Percentiles rank a stretch among this genome's conserved stretches.
These are phyloP conservation scores for Pluvianellus socialis DNA, from an alignment of 2,113 vertebrate species.

Conservation along the genomic window DNA sequence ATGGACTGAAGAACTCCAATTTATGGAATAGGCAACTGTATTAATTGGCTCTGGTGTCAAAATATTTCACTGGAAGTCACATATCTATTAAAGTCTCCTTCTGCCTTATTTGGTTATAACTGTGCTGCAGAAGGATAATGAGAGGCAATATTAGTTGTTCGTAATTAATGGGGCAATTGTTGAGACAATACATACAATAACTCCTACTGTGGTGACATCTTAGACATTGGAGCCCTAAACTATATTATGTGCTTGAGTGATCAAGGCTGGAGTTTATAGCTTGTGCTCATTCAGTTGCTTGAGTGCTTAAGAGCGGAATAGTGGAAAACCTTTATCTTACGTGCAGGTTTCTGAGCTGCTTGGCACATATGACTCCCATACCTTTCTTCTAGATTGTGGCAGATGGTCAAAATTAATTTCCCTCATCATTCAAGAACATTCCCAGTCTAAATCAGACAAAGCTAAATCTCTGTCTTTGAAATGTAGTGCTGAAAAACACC, in stretches of 20 bases:
- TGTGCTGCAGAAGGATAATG: neutral
- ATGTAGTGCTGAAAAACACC: neutral
- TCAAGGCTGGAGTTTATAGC: neutral
- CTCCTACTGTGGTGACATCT: slow-evolving; percentile 9
- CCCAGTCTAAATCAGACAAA: neutral
- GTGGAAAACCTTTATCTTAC: neutral
- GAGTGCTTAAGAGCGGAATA: neutral
- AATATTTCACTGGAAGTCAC: neutral
- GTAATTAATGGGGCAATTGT: neutral
- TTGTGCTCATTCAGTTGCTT: neutral
- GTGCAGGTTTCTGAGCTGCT: neutral
- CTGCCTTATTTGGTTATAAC: neutral
- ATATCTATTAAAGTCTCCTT: neutral
- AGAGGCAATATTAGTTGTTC: neutral
- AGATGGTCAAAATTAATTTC: neutral
- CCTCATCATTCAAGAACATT: neutral
- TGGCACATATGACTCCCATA: neutral
- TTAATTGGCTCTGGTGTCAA: neutral
- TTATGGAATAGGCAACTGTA: neutral
- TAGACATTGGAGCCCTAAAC: neutral
- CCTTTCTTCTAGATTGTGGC: neutral
- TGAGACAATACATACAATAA: neutral
- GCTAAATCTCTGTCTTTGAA: neutral
- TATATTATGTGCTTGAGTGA: neutral
- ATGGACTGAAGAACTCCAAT: neutral